A percentile compares a stretch with the other conserved stretches of the same genome.
Evolutionary conservation across 2,113 vertebrate genomes (phyloP).

Genomic region (Triplophysa dalaica): DNA sequence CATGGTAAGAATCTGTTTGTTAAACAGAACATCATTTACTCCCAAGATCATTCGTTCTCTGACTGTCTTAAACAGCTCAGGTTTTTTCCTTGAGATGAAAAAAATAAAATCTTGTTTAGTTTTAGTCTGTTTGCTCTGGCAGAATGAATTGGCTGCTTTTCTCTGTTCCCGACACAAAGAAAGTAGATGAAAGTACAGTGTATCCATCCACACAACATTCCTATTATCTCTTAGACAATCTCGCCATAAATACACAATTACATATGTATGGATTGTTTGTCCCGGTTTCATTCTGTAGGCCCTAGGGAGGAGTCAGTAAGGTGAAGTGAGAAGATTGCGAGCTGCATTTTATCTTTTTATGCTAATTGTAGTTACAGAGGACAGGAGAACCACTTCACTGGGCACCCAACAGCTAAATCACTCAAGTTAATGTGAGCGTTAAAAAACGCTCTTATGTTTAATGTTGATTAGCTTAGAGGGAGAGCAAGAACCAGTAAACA

Average conservation of each 20-base stretch:
- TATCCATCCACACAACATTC: background rate
- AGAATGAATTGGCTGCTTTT: background rate
- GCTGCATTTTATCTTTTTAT: slow-evolving; percentile 21
- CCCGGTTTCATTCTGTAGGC: background rate
- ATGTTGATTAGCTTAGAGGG: slow-evolving; percentile 6
- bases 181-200: background rate
- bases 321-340: slow-evolving; percentile 9
- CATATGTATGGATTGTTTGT: background rate
- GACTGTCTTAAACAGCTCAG: background rate
- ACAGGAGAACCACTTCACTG: slow-evolving; percentile 11
- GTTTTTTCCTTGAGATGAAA: background rate
- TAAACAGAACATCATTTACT: background rate
- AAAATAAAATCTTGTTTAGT: background rate
- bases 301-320: slow-evolving; percentile 1
- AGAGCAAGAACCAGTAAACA: background rate
- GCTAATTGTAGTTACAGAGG: slow-evolving; percentile 32
- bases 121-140: background rate
- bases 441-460: slow-evolving; percentile 21
- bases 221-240: background rate
- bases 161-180: background rate
- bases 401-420: slow-evolving; percentile 6
- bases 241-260: background rate
- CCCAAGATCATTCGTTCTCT: background rate
- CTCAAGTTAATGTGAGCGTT: slow-evolving; percentile 34
- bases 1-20: slow-evolving; percentile 5